Evolutionary conservation across 2,113 vertebrate genomes (phyloP).

Genomic region (Thamnophis sirtalis): DNA sequence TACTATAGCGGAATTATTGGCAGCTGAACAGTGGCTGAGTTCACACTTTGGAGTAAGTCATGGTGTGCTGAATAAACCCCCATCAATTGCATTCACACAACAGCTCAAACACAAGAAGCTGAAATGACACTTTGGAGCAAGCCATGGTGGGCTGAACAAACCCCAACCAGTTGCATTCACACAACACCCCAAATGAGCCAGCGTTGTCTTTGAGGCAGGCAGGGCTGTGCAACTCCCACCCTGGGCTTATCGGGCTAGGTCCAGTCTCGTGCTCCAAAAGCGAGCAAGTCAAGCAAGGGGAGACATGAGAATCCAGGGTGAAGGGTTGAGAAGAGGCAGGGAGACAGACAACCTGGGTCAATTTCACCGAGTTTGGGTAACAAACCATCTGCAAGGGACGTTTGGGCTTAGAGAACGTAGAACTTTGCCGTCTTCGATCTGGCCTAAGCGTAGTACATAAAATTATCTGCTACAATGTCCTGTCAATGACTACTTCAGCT

Average conservation of each 20-base stretch:
- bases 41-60: background rate
- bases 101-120: background rate
- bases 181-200: background rate
- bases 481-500: no score
- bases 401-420: no score
- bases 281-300: background rate
- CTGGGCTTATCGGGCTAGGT: background rate
- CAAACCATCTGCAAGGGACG: background rate
- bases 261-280: background rate
- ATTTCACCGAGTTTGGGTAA: background rate
- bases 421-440: no score
- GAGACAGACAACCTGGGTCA: background rate
- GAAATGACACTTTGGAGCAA: background rate
- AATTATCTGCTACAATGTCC: no score
- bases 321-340: background rate
- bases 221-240: background rate
- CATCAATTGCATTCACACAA: background rate
- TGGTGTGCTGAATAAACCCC: background rate
- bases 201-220: background rate
- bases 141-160: background rate
- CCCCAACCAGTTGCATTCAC: background rate
- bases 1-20: background rate
- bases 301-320: background rate
- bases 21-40: background rate
- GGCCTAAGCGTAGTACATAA: no score